Base-by-base conservation (phyloP, 35 echinoderm and acorn worm genomes). In the Nesometra sesokonis region DNA sequence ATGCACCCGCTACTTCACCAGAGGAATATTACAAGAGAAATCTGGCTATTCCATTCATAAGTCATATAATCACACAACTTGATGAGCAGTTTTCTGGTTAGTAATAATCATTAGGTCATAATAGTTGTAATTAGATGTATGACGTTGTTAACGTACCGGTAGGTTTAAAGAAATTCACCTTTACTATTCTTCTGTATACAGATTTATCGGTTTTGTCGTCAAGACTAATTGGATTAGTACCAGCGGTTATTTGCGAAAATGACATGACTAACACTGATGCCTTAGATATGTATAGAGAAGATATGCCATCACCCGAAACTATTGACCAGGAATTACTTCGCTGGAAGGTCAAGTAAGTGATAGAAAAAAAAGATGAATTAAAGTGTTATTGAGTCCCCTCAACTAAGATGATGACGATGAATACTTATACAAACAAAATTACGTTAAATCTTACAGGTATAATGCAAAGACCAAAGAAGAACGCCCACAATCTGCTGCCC, bases 51-150 rank as follows among this genome's bases (percentile, higher is more conserved):
- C 52, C 57, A 34, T 77, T 86, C 52, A 37, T 78, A 1, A 35
- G 37, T 57, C 85, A 86, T 57, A 86, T 33, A 35, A 34, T 77
- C 57, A 32, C 67, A 7, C 30, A 85, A 27, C 47, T 85, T 4
- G 36, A 85, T 47, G 32, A 29, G 78, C 85, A 86, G 35, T 86
- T 86, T 78, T 78, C 85, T 33, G 34, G 84, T 86, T 52, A 57
- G 38, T 43, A 43, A 7, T n/a, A n/a, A n/a, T n/a, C n/a, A n/a
- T n/a, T n/a, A n/a, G n/a, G n/a, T n/a, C n/a, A n/a, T n/a, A n/a
- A n/a, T n/a, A n/a, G n/a, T n/a, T n/a, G n/a, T n/a, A n/a, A n/a
- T n/a, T n/a, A n/a, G n/a, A n/a, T n/a, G n/a, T n/a, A n/a, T n/a
- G n/a, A n/a, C n/a, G n/a, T n/a, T n/a, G 38, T 43, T 43, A 43